Percentiles rank a stretch among this genome's conserved stretches.
Conservation (phyloP, 1,140 invertebrate genomes). For the Drosophila asahinai region DNA sequence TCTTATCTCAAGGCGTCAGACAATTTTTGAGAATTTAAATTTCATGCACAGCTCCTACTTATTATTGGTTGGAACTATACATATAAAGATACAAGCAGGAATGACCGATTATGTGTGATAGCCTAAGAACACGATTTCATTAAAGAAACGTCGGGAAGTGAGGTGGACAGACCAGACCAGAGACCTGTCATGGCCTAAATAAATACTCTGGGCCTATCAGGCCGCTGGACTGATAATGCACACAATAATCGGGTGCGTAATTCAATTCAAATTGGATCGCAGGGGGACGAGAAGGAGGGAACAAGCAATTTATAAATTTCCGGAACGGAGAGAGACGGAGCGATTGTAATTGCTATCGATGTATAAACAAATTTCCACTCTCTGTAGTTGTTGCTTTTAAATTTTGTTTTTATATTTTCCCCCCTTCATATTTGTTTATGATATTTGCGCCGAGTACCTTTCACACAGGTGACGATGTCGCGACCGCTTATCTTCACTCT, state of each 20-base stretch:
- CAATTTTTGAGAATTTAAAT: slow-evolving; percentile 32
- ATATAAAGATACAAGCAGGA: neutral
- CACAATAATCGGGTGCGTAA: slow-evolving; percentile 52
- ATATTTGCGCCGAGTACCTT: slow-evolving; percentile 45
- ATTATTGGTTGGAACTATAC: neutral
- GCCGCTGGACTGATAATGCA: slow-evolving; percentile 39
- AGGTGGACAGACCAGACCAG: slow-evolving; percentile 16
- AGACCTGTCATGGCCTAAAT: slow-evolving; percentile 50
- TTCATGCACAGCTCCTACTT: neutral
- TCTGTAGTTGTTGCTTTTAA: slow-evolving; percentile 10
- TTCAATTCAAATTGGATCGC: slow-evolving; percentile 49
- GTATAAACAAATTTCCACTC: slow-evolving; percentile 45
- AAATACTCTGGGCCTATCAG: slow-evolving; percentile 22
- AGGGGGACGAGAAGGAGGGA: neutral
- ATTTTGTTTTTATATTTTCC: slow-evolving; percentile 1
- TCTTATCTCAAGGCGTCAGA: slow-evolving; percentile 19
- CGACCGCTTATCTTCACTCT: slow-evolving; percentile 34
- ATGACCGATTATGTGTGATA: slow-evolving; percentile 40
- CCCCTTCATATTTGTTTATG: slow-evolving; percentile 40
- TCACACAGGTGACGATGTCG: slow-evolving; percentile 38
- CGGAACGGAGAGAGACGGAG: slow-evolving; percentile 26
- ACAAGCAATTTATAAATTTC: slow-evolving; percentile 55
- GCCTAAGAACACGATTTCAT: slow-evolving; percentile 24
- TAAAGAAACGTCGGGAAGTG: neutral
- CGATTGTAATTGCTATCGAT: slow-evolving; percentile 52